These are phyloP conservation scores for Micoletzkya japonica DNA, from an alignment of 2,888 invertebrate genomes.

Conservation along the genomic window DNA sequence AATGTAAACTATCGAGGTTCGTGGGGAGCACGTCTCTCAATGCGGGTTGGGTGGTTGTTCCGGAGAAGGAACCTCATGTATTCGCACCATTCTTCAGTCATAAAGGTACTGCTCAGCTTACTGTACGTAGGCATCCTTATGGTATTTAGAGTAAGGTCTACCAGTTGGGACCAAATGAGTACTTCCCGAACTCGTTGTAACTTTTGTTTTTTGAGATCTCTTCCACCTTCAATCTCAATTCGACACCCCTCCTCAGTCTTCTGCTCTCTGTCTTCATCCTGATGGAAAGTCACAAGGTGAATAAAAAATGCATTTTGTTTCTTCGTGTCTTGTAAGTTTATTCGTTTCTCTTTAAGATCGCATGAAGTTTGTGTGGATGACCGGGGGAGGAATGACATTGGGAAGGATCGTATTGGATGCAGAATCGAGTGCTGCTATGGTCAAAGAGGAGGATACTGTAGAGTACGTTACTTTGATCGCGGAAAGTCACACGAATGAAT, in stretches of 20 bases:
- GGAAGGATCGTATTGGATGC: slow-evolving; percentile 28
- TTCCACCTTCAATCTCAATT: slow-evolving; percentile 14
- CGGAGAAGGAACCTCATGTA: slow-evolving; percentile 30
- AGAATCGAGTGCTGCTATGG: slow-evolving; percentile 36
- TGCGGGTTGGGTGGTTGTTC: slow-evolving; percentile 36
- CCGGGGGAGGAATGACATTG: slow-evolving; percentile 32
- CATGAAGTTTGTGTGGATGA: slow-evolving; percentile 37
- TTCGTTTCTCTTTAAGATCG: slow-evolving; percentile 14
- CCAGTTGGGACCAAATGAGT: no score
- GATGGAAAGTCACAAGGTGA: background rate
- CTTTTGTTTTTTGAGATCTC: background rate
- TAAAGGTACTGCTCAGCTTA: slow-evolving; percentile 29
- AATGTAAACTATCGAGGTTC: slow-evolving; percentile 2
- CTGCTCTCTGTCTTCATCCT: background rate
- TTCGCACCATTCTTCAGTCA: slow-evolving; percentile 41
- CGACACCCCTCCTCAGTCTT: background rate
- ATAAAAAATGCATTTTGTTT: background rate
- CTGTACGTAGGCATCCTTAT: background rate
- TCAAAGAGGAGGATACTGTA: slow-evolving; percentile 39
- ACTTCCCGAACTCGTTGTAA: background rate
- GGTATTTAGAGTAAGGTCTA: background rate
- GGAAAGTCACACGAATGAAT: background rate
- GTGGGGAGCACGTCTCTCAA: slow-evolving; percentile 26
- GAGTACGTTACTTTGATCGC: slow-evolving; percentile 35
- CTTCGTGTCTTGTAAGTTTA: background rate